Evolutionary conservation across 2,888 invertebrate species (phyloP), one percentile per base, ranked within the genome.

Genomic region (Leucophenga montana): DNA sequence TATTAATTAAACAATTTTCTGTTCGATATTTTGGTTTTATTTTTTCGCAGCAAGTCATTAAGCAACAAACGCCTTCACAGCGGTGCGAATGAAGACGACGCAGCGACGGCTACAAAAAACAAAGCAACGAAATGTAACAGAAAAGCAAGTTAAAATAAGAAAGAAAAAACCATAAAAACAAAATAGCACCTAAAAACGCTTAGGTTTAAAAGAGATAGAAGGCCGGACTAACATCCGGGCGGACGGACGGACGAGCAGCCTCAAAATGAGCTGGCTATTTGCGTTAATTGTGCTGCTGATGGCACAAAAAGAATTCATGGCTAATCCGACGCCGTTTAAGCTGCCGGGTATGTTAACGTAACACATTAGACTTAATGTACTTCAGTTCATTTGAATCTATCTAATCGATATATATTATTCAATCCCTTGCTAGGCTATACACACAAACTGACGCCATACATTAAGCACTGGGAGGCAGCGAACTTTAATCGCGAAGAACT

Each of bases 401-500:
- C 33, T 27, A 50, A 50, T 18, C n/a, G 18, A 50, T 46, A n/a
- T 46, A 46, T 6, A 4, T 4, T 48, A 5, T 48, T 8, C 5
- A 3, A 16, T 48, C 13, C 48, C 0, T 13, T 16, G 4, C 27
- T 90, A 93, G 93, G 93, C 88, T 89, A 93, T 77, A 90, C 86
- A 77, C 83, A 85, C 77, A 86, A 82, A 72, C 80, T 95, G 87
- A 93, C 93, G 85, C 94, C 94, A 75, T 94, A 93, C 90, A 94
- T 95, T 87, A 91, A 92, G 73, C 93, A 95, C 89, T 95, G 93
- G 92, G 95, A 95, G 89, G 92, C 94, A 73, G 93, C 94, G 80
- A 91, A 91, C 86, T 95, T 94, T 89, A 93, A 94, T 89, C 92
- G 88, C 69, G 72, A 75, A 13, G 78, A 84, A 69, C 77, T 89